Evolutionary conservation across 1,140 invertebrate species (phyloP).

Genomic region (Adelges cooleyi): DNA sequence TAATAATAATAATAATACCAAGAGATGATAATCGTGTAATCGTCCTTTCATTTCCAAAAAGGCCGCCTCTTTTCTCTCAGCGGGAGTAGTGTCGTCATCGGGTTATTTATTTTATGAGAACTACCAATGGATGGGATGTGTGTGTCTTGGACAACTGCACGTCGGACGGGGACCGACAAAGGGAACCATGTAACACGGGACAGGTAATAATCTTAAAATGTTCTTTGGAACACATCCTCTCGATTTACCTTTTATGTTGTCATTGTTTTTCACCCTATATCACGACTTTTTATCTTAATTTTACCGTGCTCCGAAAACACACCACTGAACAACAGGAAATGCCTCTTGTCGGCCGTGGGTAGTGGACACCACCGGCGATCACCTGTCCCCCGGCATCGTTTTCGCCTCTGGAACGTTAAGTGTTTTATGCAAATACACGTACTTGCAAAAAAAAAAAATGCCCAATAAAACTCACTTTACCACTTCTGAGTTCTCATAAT

Average conservation of each 20-base stretch:
- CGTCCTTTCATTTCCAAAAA: conserved; percentile 2
- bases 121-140: not conserved
- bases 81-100: conserved; percentile 19
- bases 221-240: conserved; percentile 6
- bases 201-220: conserved; percentile 19
- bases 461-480: too few relatives aligned
- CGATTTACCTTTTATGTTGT: conserved; percentile 18
- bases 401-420: too few relatives aligned
- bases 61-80: not conserved
- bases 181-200: not conserved
- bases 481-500: too few relatives aligned
- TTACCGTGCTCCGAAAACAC: not conserved
- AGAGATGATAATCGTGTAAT: conserved; percentile 8
- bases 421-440: too few relatives aligned
- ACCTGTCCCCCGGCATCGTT: too few relatives aligned
- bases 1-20: too few relatives aligned
- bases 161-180: conserved; percentile 14
- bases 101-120: conserved; percentile 26
- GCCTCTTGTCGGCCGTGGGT: too few relatives aligned
- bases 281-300: not conserved
- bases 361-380: too few relatives aligned
- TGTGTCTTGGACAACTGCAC: not conserved
- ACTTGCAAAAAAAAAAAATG: too few relatives aligned
- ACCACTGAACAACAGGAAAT: not conserved
- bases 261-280: not conserved